phyloP scores from a whole-genome alignment of 2,113 vertebrate genomes.

The Scolopax mira region DNA sequence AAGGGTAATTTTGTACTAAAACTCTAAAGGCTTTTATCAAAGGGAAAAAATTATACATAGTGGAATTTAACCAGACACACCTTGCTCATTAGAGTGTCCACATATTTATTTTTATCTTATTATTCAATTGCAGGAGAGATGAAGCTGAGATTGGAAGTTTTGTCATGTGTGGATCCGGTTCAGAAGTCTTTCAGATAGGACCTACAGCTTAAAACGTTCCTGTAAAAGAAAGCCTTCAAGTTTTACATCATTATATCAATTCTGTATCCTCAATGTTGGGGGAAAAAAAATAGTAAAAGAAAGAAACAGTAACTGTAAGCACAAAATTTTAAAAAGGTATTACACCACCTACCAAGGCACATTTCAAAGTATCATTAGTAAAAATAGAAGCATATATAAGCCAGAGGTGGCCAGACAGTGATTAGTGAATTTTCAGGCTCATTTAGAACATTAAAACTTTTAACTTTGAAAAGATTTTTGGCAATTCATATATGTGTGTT shows the following conservation, averaged over 20 bases:
- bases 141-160: neutral
- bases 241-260: neutral
- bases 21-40: neutral
- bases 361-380: neutral
- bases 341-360: neutral
- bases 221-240: neutral
- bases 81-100: neutral
- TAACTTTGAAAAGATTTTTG: neutral
- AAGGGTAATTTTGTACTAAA: conserved; percentile 10
- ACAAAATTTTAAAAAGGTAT: neutral
- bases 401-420: neutral
- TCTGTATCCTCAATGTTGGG: neutral
- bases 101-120: conserved; percentile 35
- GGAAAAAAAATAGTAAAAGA: accelerated
- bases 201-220: neutral
- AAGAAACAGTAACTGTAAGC: accelerated
- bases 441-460: neutral
- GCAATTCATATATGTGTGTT: neutral
- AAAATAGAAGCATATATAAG: neutral
- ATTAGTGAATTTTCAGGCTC: neutral
- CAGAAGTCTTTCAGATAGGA: neutral
- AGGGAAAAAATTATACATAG: neutral
- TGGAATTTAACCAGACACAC: neutral
- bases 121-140: neutral
- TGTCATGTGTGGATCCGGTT: neutral